Evolutionary conservation across 2,888 invertebrate genomes (phyloP).

Genomic region (Ectropis crepuscularia): DNA sequence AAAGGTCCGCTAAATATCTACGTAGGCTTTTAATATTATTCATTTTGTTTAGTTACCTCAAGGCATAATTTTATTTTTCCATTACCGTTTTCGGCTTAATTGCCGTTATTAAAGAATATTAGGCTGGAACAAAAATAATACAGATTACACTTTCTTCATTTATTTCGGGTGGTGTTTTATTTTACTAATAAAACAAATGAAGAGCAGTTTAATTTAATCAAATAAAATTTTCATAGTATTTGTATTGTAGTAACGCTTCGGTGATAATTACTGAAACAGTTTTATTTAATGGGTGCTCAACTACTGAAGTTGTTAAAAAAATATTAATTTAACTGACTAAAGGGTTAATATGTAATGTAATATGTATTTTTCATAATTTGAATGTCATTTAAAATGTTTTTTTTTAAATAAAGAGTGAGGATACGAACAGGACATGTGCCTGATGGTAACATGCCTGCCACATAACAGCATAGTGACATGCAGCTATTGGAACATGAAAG

Average conservation of each 20-base stretch:
- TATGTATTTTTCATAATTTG: no score
- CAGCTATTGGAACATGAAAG: no score
- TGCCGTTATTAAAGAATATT: constrained; percentile 57
- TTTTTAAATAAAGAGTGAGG: no score
- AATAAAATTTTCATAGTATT: constrained; percentile 15
- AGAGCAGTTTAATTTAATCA: constrained; percentile 16
- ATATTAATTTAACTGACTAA: no score
- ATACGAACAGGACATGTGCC: no score
- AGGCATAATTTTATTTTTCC: constrained; percentile 61
- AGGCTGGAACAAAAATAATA: constrained; percentile 43
- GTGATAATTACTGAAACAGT: neutral
- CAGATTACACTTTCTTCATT: constrained; percentile 46
- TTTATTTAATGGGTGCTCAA: no score
- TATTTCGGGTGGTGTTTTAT: constrained; percentile 35
- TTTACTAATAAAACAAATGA: constrained; percentile 24
- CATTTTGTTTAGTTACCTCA: constrained; percentile 50
- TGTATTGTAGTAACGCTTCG: constrained; percentile 15
- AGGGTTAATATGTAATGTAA: no score
- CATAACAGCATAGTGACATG: no score
- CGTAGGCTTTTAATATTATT: constrained; percentile 42
- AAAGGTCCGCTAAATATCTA: constrained; percentile 37
- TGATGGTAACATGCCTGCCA: no score
- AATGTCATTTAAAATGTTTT: constrained; percentile 5
- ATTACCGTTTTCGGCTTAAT: constrained; percentile 61
- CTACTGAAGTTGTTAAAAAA: no score